Conservation (phyloP, 2,113 vertebrate genomes). For the Eptesicus fuscus region DNA sequence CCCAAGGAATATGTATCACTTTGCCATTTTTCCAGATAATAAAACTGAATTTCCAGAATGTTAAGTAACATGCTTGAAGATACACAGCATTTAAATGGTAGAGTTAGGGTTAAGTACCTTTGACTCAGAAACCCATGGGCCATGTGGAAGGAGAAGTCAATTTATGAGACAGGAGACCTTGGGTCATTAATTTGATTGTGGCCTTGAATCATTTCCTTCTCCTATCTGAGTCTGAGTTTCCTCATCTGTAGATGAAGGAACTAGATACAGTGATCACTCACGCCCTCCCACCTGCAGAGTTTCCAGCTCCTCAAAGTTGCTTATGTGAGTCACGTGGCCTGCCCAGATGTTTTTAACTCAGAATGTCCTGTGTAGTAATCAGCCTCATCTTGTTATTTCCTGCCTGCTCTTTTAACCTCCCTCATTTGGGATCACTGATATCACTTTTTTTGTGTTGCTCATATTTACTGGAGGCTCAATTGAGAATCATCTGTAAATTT, state of each 20-base stretch:
- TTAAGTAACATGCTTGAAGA: not conserved
- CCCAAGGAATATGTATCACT: not conserved
- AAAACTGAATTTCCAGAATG: not conserved
- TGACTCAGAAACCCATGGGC: not conserved
- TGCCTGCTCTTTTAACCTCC: conserved; percentile 58
- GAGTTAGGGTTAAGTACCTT: not conserved
- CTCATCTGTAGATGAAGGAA: conserved; percentile 1
- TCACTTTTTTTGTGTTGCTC: conserved; percentile 24
- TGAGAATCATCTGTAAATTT: conserved; percentile 68
- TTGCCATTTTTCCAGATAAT: not conserved
- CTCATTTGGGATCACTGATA: conserved; percentile 52
- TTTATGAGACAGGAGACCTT: not conserved
- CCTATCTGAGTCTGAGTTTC: not conserved
- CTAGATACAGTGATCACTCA: not conserved
- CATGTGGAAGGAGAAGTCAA: not conserved
- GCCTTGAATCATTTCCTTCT: conserved; percentile 25
- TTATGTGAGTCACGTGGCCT: conserved; percentile 31
- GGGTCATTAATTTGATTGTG: not conserved
- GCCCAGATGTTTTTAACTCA: conserved; percentile 57
- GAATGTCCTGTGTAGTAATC: conserved; percentile 55
- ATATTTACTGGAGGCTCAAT: conserved; percentile 44
- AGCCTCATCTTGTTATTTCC: conserved; percentile 62
- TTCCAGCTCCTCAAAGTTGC: not conserved
- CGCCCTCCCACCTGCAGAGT: not conserved
- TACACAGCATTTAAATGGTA: not conserved